A percentile compares a stretch with the other conserved stretches of the same genome.
Conservation (phyloP, 2,113 vertebrate genomes). For the Myrmecophaga tridactyla region DNA sequence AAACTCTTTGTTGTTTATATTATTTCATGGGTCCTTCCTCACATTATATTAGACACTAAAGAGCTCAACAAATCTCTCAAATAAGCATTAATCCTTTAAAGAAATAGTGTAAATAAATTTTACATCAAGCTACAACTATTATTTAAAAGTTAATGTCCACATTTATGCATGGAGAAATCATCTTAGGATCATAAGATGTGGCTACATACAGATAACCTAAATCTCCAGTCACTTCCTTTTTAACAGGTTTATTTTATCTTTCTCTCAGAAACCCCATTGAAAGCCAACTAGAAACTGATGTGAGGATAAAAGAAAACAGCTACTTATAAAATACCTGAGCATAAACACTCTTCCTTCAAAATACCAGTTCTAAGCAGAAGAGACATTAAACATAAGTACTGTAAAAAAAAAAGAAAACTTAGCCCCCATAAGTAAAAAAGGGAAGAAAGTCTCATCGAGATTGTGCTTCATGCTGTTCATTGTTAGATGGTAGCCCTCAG, state of each 20-base stretch:
- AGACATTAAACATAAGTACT: constrained; percentile 77
- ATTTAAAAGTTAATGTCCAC: constrained; percentile 11
- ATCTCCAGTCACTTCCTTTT: constrained; percentile 29
- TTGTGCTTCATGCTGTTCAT: constrained; percentile 77
- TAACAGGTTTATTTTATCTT: constrained; percentile 54
- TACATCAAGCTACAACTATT: neutral
- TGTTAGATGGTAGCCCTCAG: constrained; percentile 66
- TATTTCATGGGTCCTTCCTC: neutral
- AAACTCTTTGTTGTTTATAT: neutral
- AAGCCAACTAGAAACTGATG: constrained; percentile 74
- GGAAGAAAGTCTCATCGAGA: constrained; percentile 65
- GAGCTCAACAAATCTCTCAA: constrained; percentile 23
- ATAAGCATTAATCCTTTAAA: constrained; percentile 33
- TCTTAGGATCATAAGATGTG: neutral
- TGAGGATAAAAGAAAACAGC: constrained; percentile 80
- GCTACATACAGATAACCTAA: neutral
- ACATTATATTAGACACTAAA: neutral
- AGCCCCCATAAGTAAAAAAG: constrained; percentile 50
- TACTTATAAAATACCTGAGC: constrained; percentile 77
- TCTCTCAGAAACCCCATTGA: constrained; percentile 70
- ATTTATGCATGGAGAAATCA: constrained; percentile 3
- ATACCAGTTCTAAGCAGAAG: constrained; percentile 73
- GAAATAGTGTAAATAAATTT: neutral
- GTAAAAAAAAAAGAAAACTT: constrained; percentile 80
- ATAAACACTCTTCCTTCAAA: constrained; percentile 80